Conservation (phyloP, 2,888 invertebrate species). For the Xestia xanthographa region DNA sequence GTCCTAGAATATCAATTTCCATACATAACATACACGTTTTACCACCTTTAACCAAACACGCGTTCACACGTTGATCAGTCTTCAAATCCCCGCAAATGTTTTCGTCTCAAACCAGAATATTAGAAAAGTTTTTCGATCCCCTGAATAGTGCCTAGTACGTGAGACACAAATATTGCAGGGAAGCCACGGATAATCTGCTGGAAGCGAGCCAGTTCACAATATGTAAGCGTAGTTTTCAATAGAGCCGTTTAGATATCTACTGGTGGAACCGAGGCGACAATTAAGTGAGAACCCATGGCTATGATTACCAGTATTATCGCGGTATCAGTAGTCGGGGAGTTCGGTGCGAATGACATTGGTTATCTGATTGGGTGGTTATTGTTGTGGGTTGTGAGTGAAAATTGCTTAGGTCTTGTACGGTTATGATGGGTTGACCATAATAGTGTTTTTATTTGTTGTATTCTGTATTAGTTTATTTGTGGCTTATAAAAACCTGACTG, state of each 20-base stretch:
- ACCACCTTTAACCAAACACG: conserved; percentile 6
- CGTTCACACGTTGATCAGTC: conserved; percentile 69
- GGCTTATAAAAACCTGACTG: not conserved
- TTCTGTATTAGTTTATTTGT: not conserved
- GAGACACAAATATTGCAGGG: conserved; percentile 87
- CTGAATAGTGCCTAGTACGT: conserved; percentile 85
- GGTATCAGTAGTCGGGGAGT: conserved; percentile 45
- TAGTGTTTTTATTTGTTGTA: not conserved
- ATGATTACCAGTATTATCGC: conserved; percentile 60
- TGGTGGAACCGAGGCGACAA: conserved; percentile 63
- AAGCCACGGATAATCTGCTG: conserved; percentile 85
- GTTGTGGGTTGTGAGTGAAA: conserved; percentile 10
- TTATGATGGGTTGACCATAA: not conserved
- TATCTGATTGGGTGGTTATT: conserved; percentile 27
- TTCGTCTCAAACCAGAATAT: conserved; percentile 84
- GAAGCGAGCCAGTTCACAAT: conserved; percentile 87
- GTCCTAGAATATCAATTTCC: not conserved
- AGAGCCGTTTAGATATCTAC: conserved; percentile 70
- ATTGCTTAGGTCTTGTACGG: not conserved
- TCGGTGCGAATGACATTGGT: not conserved
- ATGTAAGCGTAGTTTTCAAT: conserved; percentile 80
- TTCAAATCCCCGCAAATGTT: conserved; percentile 80
- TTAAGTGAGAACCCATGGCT: conserved; percentile 65
- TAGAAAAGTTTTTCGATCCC: conserved; percentile 90
- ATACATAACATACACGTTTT: not conserved